Evolutionary conservation across 2,797 vertebrate species (phyloP).

Genomic region (Calcarius lapponicus): DNA sequence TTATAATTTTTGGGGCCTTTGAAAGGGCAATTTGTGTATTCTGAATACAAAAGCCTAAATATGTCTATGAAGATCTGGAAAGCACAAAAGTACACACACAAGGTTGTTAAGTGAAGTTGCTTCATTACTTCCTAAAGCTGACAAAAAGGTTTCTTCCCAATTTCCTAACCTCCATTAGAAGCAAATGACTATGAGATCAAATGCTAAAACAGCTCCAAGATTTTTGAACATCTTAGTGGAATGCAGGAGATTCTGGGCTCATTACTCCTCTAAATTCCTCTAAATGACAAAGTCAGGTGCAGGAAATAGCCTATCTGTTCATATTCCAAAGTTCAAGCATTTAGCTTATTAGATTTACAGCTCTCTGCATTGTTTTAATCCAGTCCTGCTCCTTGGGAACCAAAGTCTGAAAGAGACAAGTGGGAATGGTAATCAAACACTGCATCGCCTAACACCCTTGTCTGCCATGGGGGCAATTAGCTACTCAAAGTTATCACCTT

Average conservation of each 20-base stretch:
- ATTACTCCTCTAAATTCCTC: background rate
- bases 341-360: background rate
- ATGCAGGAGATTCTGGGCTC: background rate
- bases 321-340: background rate
- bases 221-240: background rate
- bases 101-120: background rate
- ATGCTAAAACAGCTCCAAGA: background rate
- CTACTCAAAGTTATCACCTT: background rate
- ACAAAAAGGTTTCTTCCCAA: background rate
- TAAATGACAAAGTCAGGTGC: background rate
- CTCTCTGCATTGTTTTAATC: background rate
- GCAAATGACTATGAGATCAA: background rate
- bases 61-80: background rate
- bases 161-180: background rate
- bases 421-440: background rate
- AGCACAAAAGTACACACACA: background rate
- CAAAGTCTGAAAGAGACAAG: background rate
- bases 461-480: background rate
- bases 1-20: background rate
- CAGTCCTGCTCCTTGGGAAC: background rate
- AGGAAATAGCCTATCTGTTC: background rate
- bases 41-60: background rate
- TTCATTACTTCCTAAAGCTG: background rate
- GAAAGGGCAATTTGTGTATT: background rate
- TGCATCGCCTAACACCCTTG: background rate